Conservation (phyloP, 1,140 invertebrate species). For the Lethrus apterus region DNA sequence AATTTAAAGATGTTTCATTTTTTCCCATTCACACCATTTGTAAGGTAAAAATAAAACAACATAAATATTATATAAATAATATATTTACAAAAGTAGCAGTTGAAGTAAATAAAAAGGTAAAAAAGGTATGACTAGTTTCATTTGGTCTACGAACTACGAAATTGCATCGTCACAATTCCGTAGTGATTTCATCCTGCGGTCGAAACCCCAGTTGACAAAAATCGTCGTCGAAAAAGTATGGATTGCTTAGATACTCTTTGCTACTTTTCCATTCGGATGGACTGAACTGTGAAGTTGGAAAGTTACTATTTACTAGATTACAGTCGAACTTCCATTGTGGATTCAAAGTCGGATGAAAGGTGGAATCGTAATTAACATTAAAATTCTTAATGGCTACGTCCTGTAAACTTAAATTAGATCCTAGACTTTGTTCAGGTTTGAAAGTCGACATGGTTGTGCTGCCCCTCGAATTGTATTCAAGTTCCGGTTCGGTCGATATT, state of each 20-base stretch:
- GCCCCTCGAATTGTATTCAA: conserved; percentile 24
- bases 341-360: conserved; percentile 44
- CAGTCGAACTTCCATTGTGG: conserved; percentile 50
- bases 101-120: conserved; percentile 13
- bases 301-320: conserved; percentile 39
- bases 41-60: neutral
- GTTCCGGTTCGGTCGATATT: conserved; percentile 20
- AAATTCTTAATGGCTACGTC: conserved; percentile 39
- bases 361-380: conserved; percentile 32
- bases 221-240: conserved; percentile 62
- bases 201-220: conserved; percentile 64
- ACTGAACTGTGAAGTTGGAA: conserved; percentile 51
- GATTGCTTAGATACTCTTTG: conserved; percentile 42
- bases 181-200: conserved; percentile 72
- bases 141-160: conserved; percentile 12
- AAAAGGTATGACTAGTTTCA: conserved; percentile 16
- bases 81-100: conserved; percentile 4
- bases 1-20: too few relatives aligned
- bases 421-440: conserved; percentile 43
- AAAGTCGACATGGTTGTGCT: conserved; percentile 47
- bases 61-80: conserved; percentile 12
- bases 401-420: conserved; percentile 45
- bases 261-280: conserved; percentile 41
- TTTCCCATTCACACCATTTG: too few relatives aligned
- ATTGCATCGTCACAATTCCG: conserved; percentile 53